Base-by-base conservation (phyloP, 1,140 invertebrate species). In the Protaetia brevitarsis region DNA sequence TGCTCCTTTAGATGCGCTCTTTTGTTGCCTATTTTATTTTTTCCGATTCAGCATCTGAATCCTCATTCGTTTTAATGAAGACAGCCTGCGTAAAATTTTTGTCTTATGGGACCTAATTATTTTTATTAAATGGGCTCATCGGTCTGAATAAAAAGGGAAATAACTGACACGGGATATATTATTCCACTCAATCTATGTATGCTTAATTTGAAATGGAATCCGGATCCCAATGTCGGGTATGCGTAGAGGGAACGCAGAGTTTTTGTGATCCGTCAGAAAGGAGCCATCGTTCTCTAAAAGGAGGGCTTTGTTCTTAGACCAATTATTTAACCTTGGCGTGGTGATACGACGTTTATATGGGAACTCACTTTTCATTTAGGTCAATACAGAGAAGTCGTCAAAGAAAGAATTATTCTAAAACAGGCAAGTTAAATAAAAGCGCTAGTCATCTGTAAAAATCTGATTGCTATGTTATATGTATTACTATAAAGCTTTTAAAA, bases 61-160 rank as follows among this genome's bases (percentile, higher is more conserved):
- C 41, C 41, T 51, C 41, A 51, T 51, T 51, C 41, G 41, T 51
- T 51, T 51, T 51, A 51, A 51, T 51, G 41, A 51, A 51, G 41
- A 51, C 41, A 51, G 26, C 41, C 41, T 6, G 41, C 41, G 41
- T 51, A 51, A 51, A 51, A 51, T 51, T 51, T 51, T 51, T 51
- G 41, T 51, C 41, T 51, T 51, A 51, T 51, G 41, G 41, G 41
- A 51, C 41, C 41, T 51, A 51, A 51, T 51, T 51, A 51, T 23
- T 51, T 51, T 51, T 51, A 51, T 51, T 51, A 51, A 51, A 51
- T 34, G 31, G n/a, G 31, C 31, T 34, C 31, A 34, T 51, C 41
- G 41, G 41, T 23, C 41, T 51, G 41, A 51, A 51, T 51, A 51
- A 51, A 51, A 51, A 51, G 19, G 41, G 41, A 26, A 51, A 51